These are phyloP conservation scores for Hypercompe scribonia DNA, from an alignment of 2,888 invertebrate genomes.

Conservation along the genomic window DNA sequence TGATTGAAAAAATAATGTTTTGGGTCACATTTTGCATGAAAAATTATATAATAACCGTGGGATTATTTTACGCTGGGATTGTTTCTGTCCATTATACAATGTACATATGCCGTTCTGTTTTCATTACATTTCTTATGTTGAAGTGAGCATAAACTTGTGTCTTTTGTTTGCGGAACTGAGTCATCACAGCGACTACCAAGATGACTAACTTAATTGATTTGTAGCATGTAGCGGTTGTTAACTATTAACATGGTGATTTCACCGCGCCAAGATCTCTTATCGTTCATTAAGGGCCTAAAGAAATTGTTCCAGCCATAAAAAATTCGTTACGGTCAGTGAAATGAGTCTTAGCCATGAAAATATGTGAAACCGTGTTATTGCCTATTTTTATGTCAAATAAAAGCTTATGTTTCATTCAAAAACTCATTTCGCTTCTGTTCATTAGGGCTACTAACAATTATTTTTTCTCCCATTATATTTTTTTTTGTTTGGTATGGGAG, in stretches of 20 bases:
- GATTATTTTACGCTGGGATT: conserved; percentile 41
- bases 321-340: conserved; percentile 34
- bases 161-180: conserved; percentile 70
- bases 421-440: conserved; percentile 14
- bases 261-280: conserved; percentile 55
- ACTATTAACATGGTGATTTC: conserved; percentile 74
- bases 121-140: conserved; percentile 55
- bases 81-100: conserved; percentile 44
- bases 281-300: conserved; percentile 42
- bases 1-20: conserved; percentile 36
- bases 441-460: conserved; percentile 12
- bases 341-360: conserved; percentile 28
- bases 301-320: conserved; percentile 28
- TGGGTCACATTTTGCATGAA: conserved; percentile 48
- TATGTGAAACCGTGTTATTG: conserved; percentile 16
- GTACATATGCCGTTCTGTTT: conserved; percentile 50
- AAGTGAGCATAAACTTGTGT: conserved; percentile 50
- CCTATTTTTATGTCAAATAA: neutral
- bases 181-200: conserved; percentile 66
- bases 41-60: conserved; percentile 45
- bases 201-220: conserved; percentile 83
- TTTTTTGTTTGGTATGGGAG: neutral
- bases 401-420: neutral
- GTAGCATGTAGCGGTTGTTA: conserved; percentile 77
- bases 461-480: neutral